Base-by-base conservation (phyloP, 2,888 invertebrate genomes). In the Trissonchulus latispiculum region DNA sequence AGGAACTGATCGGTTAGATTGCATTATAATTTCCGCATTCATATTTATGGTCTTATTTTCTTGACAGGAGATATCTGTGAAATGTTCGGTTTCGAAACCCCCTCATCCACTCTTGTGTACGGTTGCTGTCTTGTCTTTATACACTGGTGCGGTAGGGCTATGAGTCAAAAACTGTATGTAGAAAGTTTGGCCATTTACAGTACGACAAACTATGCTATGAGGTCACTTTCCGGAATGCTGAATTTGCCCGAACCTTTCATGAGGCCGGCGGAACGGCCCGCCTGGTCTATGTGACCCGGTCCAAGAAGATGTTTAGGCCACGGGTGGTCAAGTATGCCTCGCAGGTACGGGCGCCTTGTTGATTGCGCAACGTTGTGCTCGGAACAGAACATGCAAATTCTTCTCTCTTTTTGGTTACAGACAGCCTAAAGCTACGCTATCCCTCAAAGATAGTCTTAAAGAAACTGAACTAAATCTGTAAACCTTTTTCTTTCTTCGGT, bases 1-100 rank as follows among this genome's bases (percentile, higher is more conserved):
- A 96, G 84, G 96, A 97, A 86, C 88, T 97, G 75, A 96, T 99
- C 83, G 97, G 96, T 82, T n/a, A n/a, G n/a, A n/a, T n/a, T n/a
- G n/a, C n/a, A n/a, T n/a, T n/a, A n/a, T n/a, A n/a, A n/a, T n/a
- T n/a, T n/a, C n/a, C n/a, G n/a, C n/a, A n/a, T n/a, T n/a, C n/a
- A n/a, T n/a, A n/a, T n/a, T n/a, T n/a, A n/a, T n/a, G n/a, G n/a
- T n/a, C n/a, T n/a, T n/a, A n/a, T n/a, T n/a, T n/a, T n/a, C n/a
- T n/a, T n/a, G n/a, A n/a, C n/a, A n/a, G n/a, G n/a, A n/a, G n/a
- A n/a, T n/a, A n/a, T n/a, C n/a, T n/a, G n/a, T n/a, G n/a, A n/a
- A n/a, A n/a, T n/a, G n/a, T n/a, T n/a, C n/a, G n/a, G n/a, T n/a
- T n/a, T n/a, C n/a, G n/a, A n/a, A n/a, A n/a, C n/a, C n/a, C n/a